A percentile compares a stretch with the other conserved stretches of the same genome.
Evolutionary conservation across 2,113 vertebrate genomes (phyloP).

Genomic region (Cyprinus carpio): DNA sequence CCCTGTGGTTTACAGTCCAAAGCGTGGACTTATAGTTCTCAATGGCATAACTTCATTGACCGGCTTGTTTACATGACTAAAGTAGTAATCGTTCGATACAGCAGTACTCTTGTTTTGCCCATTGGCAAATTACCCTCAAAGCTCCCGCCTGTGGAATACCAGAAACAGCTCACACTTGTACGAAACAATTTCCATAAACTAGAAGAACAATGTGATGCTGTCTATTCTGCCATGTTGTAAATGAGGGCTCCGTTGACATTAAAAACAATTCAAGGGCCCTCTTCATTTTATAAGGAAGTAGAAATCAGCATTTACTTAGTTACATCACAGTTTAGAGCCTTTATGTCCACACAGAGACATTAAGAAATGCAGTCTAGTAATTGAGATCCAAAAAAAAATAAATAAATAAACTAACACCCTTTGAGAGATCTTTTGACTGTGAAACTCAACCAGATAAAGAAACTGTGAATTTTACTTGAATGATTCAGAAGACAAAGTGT

Average conservation of each 20-base stretch:
- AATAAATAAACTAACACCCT: too few species aligned
- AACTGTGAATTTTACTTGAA: too few species aligned
- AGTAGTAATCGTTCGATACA: slow-evolving; percentile 4
- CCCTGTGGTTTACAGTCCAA: slow-evolving; percentile 22
- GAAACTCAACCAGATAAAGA: too few species aligned
- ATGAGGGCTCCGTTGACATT: neutral
- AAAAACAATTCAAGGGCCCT: neutral
- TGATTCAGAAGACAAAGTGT: too few species aligned
- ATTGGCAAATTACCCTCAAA: slow-evolving; percentile 33
- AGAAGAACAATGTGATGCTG: neutral
- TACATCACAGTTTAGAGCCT: neutral
- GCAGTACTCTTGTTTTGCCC: slow-evolving; percentile 10
- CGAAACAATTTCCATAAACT: neutral
- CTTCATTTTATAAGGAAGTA: neutral
- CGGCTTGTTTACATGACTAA: slow-evolving; percentile 37
- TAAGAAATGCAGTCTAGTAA: too few species aligned
- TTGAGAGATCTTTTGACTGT: too few species aligned
- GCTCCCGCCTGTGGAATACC: slow-evolving; percentile 9
- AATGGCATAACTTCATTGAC: slow-evolving; percentile 1
- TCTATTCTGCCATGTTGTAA: neutral
- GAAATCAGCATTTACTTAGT: neutral
- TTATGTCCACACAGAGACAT: neutral
- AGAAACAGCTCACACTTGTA: neutral
- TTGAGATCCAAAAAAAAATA: too few species aligned
- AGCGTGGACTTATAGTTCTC: slow-evolving; percentile 20